Percentiles rank a stretch among this genome's conserved stretches.
phyloP scores from a whole-genome alignment of 2,888 invertebrate species.

The Azorinus chamasolen region DNA sequence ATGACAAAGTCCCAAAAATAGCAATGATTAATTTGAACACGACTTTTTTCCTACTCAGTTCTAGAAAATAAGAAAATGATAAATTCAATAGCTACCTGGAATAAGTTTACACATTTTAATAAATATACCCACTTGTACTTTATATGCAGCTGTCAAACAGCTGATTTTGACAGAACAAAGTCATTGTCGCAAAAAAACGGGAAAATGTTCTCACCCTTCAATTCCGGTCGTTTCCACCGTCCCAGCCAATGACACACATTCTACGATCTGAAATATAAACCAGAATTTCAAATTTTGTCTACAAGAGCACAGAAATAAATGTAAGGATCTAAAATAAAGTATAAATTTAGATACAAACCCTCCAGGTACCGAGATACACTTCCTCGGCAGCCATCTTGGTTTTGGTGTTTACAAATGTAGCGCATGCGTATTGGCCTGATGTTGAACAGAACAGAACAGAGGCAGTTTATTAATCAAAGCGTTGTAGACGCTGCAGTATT shows the following conservation, averaged over 20 bases:
- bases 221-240: slow-evolving; percentile 87
- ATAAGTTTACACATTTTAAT: too few relatives aligned
- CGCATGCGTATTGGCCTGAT: slow-evolving; percentile 62
- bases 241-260: slow-evolving; percentile 87
- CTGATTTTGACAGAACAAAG: slow-evolving; percentile 24
- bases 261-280: slow-evolving; percentile 86
- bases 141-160: slow-evolving; percentile 2
- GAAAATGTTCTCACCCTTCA: slow-evolving; percentile 87
- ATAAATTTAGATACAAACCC: slow-evolving; percentile 76
- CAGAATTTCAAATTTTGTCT: slow-evolving; percentile 20
- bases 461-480: too few relatives aligned
- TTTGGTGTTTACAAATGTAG: slow-evolving; percentile 62
- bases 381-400: slow-evolving; percentile 74
- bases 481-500: too few relatives aligned
- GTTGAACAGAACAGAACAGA: too few relatives aligned
- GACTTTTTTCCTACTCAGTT: too few relatives aligned
- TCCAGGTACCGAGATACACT: slow-evolving; percentile 82
- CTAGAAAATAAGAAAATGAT: too few relatives aligned
- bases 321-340: not conserved
- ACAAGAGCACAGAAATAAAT: not conserved
- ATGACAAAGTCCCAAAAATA: too few relatives aligned
- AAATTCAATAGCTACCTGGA: too few relatives aligned
- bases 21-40: too few relatives aligned
- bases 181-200: not conserved
- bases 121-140: too few relatives aligned